phyloP scores from a whole-genome alignment of 2,888 invertebrate genomes.

The Drosophila parthenogenetica region DNA sequence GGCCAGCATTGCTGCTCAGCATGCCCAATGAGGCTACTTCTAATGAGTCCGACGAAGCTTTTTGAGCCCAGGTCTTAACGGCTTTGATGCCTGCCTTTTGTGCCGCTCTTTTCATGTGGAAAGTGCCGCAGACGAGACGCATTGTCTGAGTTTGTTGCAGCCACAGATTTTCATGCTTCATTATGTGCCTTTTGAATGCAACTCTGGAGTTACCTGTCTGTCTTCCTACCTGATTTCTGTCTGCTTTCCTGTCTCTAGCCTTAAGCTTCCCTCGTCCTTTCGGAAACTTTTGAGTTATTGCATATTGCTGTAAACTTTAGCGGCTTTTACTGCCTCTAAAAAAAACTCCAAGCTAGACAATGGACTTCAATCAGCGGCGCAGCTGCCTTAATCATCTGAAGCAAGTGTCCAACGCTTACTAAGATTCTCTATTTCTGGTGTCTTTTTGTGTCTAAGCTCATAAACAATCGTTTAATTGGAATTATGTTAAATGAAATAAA shows the following conservation, averaged over 20 bases:
- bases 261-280: constrained; percentile 38
- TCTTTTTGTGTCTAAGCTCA: constrained; percentile 11
- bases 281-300: constrained; percentile 43
- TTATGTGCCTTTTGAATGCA: constrained; percentile 63
- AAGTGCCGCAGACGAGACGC: constrained; percentile 45
- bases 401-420: constrained; percentile 28
- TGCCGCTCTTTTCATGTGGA: neutral
- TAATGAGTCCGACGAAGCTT: constrained; percentile 51
- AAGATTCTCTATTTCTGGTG: neutral
- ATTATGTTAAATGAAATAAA: constrained; percentile 65
- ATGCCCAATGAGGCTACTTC: constrained; percentile 46
- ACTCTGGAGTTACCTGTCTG: constrained; percentile 12
- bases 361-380: constrained; percentile 33
- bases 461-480: constrained; percentile 70
- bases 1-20: constrained; percentile 18
- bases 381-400: constrained; percentile 9
- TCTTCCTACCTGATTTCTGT: neutral
- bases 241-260: constrained; percentile 21
- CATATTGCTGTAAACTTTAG: constrained; percentile 36
- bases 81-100: constrained; percentile 13
- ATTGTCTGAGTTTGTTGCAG: constrained; percentile 60
- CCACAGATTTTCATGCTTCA: constrained; percentile 68
- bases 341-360: constrained; percentile 18
- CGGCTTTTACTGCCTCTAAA: too few species aligned
- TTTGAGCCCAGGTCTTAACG: constrained; percentile 2